A percentile compares a stretch with the other conserved stretches of the same genome.
Conservation (phyloP, 2,113 vertebrate genomes). For the Hippocampus barbouri region DNA sequence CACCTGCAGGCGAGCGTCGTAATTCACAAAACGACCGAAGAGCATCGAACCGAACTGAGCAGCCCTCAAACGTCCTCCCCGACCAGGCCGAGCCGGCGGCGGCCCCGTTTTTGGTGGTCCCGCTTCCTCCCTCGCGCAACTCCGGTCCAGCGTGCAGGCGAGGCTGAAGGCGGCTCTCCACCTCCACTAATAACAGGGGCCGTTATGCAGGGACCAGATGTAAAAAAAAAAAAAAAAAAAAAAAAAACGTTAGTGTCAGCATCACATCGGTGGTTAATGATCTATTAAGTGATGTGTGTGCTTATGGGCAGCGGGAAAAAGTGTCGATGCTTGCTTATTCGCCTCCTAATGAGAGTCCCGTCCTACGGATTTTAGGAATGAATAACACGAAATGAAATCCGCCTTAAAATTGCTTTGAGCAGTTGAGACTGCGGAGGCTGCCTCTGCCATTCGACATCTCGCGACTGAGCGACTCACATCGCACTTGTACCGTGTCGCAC, state of each 20-base stretch:
- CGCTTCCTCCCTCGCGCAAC: slow-evolving; percentile 59
- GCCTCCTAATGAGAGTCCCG: slow-evolving; percentile 77
- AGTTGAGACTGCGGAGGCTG: slow-evolving; percentile 63
- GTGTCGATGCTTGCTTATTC: slow-evolving; percentile 83
- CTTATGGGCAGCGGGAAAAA: slow-evolving; percentile 81
- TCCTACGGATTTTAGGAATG: slow-evolving; percentile 84
- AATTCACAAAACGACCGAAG: slow-evolving; percentile 34
- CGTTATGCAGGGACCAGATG: slow-evolving; percentile 74
- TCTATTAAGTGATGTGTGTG: slow-evolving; percentile 81
- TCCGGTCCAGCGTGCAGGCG: slow-evolving; percentile 58
- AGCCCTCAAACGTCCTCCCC: slow-evolving; percentile 35
- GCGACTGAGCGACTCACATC: slow-evolving; percentile 42
- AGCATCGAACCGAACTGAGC: slow-evolving; percentile 28
- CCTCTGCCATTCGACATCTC: slow-evolving; percentile 22
- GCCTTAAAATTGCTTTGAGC: slow-evolving; percentile 72
- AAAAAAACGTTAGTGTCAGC: slow-evolving; percentile 71
- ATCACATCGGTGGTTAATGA: slow-evolving; percentile 85
- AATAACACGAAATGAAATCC: slow-evolving; percentile 79
- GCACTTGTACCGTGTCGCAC: slow-evolving; percentile 27
- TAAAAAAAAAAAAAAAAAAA: slow-evolving; percentile 18
- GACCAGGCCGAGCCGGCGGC: slow-evolving; percentile 55
- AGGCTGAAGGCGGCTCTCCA: slow-evolving; percentile 53
- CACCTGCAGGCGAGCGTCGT: slow-evolving; percentile 27
- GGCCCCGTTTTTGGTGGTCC: slow-evolving; percentile 61
- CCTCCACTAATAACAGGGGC: slow-evolving; percentile 67